phyloP scores from a whole-genome alignment of 2,888 invertebrate genomes.

The Cylloceria caligata region DNA sequence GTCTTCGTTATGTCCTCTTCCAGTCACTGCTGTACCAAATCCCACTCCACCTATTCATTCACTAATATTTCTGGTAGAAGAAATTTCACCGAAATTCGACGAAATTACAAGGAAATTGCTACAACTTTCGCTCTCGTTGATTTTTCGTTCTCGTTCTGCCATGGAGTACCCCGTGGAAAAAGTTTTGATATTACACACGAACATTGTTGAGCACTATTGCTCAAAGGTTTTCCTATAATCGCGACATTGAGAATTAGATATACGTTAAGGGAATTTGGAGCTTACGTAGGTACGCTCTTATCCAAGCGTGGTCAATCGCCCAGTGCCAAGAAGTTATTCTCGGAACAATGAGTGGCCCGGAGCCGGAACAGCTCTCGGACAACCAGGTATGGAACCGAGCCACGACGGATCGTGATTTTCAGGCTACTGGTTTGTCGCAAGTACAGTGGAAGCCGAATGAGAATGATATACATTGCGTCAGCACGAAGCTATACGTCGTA shows the following conservation, averaged over 20 bases:
- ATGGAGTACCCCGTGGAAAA: slow-evolving; percentile 7
- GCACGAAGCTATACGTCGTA: slow-evolving; percentile 28
- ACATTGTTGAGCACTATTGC: not conserved
- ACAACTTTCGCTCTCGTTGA: slow-evolving; percentile 38
- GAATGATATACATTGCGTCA: slow-evolving; percentile 32
- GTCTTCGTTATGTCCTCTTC: slow-evolving; percentile 84
- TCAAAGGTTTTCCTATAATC: not conserved
- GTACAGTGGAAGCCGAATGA: slow-evolving; percentile 28
- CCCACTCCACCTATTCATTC: slow-evolving; percentile 63
- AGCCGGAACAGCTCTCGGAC: slow-evolving; percentile 35
- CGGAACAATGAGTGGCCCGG: slow-evolving; percentile 61
- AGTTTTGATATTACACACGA: not conserved
- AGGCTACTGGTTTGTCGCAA: slow-evolving; percentile 57
- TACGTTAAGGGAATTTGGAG: slow-evolving; percentile 13
- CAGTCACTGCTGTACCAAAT: slow-evolving; percentile 72
- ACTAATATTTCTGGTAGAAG: slow-evolving; percentile 74
- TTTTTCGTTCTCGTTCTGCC: slow-evolving; percentile 16
- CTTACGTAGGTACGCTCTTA: not conserved
- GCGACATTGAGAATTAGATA: slow-evolving; percentile 8
- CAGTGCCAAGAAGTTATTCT: slow-evolving; percentile 64
- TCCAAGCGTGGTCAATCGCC: slow-evolving; percentile 56
- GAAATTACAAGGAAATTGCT: slow-evolving; percentile 10
- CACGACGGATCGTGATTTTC: slow-evolving; percentile 69
- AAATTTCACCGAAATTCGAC: slow-evolving; percentile 49
- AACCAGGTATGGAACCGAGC: slow-evolving; percentile 40